These are phyloP conservation scores for Pollicipes pollicipes DNA, from an alignment of 1,140 invertebrate genomes.

Conservation along the genomic window DNA sequence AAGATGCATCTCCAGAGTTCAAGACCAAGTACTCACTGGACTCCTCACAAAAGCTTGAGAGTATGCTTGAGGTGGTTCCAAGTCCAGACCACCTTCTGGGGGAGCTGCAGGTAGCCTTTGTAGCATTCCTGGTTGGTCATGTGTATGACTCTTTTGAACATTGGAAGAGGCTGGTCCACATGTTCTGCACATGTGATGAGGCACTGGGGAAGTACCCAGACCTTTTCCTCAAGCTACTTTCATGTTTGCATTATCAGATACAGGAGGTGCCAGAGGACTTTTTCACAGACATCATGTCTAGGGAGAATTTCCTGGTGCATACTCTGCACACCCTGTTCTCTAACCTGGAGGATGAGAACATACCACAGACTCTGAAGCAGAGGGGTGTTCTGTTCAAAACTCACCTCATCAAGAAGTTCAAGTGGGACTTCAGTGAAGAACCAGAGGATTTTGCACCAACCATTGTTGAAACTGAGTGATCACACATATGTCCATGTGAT, in stretches of 20 bases:
- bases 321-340: slow-evolving; percentile 62
- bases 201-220: slow-evolving; percentile 48
- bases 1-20: neutral
- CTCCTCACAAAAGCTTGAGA: neutral
- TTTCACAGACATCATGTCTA: slow-evolving; percentile 75
- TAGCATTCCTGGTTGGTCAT: slow-evolving; percentile 83
- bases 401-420: slow-evolving; percentile 50
- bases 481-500: neutral
- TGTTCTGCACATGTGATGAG: slow-evolving; percentile 67
- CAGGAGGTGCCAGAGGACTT: slow-evolving; percentile 38
- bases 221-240: slow-evolving; percentile 31
- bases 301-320: slow-evolving; percentile 74
- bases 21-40: neutral
- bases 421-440: slow-evolving; percentile 63
- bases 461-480: slow-evolving; percentile 42
- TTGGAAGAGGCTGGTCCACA: slow-evolving; percentile 70
- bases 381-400: slow-evolving; percentile 50
- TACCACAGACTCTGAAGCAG: slow-evolving; percentile 45
- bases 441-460: slow-evolving; percentile 79
- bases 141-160: slow-evolving; percentile 89
- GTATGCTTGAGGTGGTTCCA: slow-evolving; percentile 9
- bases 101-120: slow-evolving; percentile 79
- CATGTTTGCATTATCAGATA: slow-evolving; percentile 13
- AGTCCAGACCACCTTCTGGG: slow-evolving; percentile 49
- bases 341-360: slow-evolving; percentile 38